Percentiles rank a stretch among this genome's conserved stretches.
These are phyloP conservation scores for Heliornis fulica DNA, from an alignment of 2,113 vertebrate species.

Conservation along the genomic window DNA sequence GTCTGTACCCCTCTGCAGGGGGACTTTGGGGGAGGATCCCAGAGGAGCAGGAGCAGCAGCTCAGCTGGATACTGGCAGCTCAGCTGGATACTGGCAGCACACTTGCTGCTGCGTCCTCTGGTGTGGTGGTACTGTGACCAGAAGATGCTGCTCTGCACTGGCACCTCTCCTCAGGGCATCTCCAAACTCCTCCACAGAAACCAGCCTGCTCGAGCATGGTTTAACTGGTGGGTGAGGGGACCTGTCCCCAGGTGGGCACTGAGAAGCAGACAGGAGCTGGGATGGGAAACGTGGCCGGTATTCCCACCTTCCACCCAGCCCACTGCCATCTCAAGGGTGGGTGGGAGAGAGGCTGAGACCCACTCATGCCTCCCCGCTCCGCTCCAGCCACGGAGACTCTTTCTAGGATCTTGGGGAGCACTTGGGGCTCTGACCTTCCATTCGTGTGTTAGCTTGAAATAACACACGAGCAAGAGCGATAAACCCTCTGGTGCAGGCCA, in stretches of 20 bases:
- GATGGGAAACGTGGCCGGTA: fast-evolving
- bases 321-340: fast-evolving
- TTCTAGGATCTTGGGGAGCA: not conserved
- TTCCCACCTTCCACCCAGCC: not conserved
- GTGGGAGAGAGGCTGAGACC: not conserved
- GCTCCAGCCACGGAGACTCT: not conserved
- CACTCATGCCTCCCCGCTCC: not conserved
- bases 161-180: not conserved
- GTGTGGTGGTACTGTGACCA: fast-evolving
- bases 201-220: not conserved
- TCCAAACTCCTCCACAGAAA: not conserved
- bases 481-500: not conserved
- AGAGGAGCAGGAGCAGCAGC: not conserved
- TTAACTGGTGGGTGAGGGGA: not conserved
- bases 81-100: fast-evolving
- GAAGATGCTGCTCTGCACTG: not conserved
- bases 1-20: not conserved
- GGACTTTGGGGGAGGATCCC: fast-evolving
- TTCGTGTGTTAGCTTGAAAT: fast-evolving
- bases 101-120: not conserved
- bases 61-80: fast-evolving
- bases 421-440: not conserved
- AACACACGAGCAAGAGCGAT: fast-evolving
- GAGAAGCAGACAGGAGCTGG: not conserved
- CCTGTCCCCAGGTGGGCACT: fast-evolving